Conservation (phyloP, 2,113 vertebrate species). For the Nerophis ophidion region DNA sequence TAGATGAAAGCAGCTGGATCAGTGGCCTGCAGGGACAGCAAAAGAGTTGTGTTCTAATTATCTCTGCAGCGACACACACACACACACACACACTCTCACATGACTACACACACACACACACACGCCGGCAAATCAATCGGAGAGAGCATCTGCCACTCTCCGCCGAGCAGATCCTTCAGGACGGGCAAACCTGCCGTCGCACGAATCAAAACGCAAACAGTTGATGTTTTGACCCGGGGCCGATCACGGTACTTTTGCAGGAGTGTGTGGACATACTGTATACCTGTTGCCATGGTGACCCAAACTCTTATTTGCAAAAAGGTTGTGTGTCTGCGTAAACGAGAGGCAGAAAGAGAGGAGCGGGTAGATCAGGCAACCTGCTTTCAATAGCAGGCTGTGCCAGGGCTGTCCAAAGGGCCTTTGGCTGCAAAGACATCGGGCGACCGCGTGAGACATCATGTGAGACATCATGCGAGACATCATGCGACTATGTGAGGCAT, state of each 20-base stretch:
- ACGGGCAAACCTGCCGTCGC: constrained; percentile 8
- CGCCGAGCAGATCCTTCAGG: constrained; percentile 26
- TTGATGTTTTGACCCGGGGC: neutral
- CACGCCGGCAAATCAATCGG: constrained; percentile 43
- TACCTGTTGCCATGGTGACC: constrained; percentile 26
- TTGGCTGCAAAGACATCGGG: no score
- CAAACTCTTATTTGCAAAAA: constrained; percentile 13
- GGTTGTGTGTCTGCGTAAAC: constrained; percentile 25
- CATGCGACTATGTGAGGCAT: no score
- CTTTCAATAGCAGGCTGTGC: constrained; percentile 13
- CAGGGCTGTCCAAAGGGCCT: no score
- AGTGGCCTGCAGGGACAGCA: constrained; percentile 63
- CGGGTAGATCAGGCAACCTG: constrained; percentile 25
- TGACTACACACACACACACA: neutral
- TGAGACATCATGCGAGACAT: no score
- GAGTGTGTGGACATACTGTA: constrained; percentile 3
- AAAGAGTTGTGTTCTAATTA: constrained; percentile 72
- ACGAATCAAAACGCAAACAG: constrained; percentile 11
- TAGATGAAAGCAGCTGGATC: constrained; percentile 70
- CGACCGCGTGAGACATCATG: no score
- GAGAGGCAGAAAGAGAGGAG: constrained; percentile 18
- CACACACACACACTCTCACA: constrained; percentile 18
- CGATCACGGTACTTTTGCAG: constrained; percentile 16
- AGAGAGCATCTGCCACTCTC: constrained; percentile 47
- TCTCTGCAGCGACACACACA: constrained; percentile 60